Evolutionary conservation across 2,113 vertebrate genomes (phyloP).

Genomic region (Hirundichthys speculiger): DNA sequence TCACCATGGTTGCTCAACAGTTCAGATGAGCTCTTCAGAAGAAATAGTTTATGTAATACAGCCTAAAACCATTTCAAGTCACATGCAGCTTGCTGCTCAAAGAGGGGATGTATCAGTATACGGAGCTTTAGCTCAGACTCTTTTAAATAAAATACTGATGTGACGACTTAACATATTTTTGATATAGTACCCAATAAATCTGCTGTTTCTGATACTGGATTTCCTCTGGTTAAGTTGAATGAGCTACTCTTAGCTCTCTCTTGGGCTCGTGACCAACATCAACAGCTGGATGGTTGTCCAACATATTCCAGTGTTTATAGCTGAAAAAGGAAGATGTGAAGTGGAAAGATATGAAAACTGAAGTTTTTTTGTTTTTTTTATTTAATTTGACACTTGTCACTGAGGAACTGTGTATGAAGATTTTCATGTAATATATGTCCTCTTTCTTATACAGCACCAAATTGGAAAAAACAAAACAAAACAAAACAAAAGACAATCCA

Average conservation of each 20-base stretch:
- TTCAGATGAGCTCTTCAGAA: neutral
- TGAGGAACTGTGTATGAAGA: conserved; percentile 7
- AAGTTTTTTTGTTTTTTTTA: too few species aligned
- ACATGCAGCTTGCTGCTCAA: neutral
- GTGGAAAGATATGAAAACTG: conserved; percentile 8
- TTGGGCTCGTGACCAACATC: conserved; percentile 18
- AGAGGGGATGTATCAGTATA: neutral
- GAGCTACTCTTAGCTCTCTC: conserved; percentile 26
- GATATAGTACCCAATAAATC: conserved; percentile 27
- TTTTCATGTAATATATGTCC: neutral
- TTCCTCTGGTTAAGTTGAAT: conserved; percentile 24
- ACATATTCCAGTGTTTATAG: conserved; percentile 21
- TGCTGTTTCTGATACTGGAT: conserved; percentile 35
- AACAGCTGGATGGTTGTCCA: conserved; percentile 44
- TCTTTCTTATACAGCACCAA: neutral
- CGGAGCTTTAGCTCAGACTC: neutral
- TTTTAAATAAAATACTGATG: conserved; percentile 7
- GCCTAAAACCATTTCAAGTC: neutral
- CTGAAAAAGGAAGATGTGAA: conserved; percentile 1
- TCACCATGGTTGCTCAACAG: neutral
- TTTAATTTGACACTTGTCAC: too few species aligned
- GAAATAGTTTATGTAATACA: neutral
- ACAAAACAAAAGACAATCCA: conserved; percentile 10
- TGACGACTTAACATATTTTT: conserved; percentile 34
- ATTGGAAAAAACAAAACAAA: conserved; percentile 4